Evolutionary conservation across 2,797 vertebrate genomes (phyloP).

Genomic region (Jordanella pulchra): DNA sequence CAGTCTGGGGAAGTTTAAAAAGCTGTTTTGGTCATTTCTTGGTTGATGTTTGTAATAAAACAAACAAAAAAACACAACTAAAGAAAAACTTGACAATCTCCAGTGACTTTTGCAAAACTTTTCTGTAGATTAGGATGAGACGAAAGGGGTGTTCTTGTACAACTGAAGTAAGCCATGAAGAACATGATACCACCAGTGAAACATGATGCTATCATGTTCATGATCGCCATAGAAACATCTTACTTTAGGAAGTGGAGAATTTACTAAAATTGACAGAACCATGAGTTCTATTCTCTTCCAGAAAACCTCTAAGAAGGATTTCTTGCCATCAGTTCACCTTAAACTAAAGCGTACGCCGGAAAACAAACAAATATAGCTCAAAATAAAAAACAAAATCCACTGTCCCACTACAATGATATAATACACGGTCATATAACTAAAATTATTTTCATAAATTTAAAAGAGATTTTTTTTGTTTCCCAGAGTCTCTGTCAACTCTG

Average conservation of each 20-base stretch:
- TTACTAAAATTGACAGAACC: not conserved
- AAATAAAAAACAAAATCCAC: not conserved
- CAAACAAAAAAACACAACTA: not conserved
- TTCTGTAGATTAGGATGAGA: not conserved
- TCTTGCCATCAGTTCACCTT: not conserved
- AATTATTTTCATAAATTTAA: too few species aligned
- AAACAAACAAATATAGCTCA: not conserved
- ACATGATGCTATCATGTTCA: not conserved
- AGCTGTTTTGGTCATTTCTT: not conserved
- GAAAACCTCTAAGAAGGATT: not conserved
- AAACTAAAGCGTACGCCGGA: not conserved
- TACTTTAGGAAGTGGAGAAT: not conserved
- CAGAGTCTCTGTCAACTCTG: too few species aligned
- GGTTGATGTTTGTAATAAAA: too few species aligned
- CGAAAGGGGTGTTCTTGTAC: not conserved
- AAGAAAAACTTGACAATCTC: not conserved
- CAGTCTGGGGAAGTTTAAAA: not conserved
- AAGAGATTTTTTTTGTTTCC: too few species aligned
- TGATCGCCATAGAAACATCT: too few species aligned
- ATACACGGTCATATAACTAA: too few species aligned
- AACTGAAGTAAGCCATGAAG: not conserved
- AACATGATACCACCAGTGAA: not conserved
- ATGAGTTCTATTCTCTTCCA: not conserved
- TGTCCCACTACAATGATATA: too few species aligned
- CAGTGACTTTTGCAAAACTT: not conserved